Evolutionary conservation across 2,888 invertebrate species (phyloP).

Genomic region (Drosophila diplacantha): DNA sequence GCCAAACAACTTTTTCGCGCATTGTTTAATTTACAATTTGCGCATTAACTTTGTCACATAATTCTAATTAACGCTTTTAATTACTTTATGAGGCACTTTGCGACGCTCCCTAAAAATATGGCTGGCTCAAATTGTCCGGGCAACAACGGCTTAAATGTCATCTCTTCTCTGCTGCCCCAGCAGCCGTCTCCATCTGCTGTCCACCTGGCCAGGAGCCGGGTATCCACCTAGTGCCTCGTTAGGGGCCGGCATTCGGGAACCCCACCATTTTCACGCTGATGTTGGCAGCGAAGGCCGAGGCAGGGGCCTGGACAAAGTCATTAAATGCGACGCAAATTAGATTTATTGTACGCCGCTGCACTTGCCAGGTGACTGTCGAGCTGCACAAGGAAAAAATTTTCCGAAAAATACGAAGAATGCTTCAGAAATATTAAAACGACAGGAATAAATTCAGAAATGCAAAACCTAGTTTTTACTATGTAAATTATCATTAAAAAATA

Average conservation of each 20-base stretch:
- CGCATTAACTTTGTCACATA: conserved; percentile 73
- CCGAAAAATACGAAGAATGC: too few species aligned
- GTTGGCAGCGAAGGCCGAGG: conserved; percentile 29
- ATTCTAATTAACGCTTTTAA: conserved; percentile 73
- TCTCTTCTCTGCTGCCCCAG: conserved; percentile 22
- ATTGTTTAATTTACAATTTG: conserved; percentile 74
- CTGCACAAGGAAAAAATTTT: not conserved
- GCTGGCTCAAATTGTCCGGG: conserved; percentile 62
- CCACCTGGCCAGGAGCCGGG: conserved; percentile 24
- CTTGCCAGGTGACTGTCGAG: conserved; percentile 55
- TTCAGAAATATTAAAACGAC: not conserved
- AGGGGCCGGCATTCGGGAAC: conserved; percentile 40
- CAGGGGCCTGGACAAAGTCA: conserved; percentile 73
- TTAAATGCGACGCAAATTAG: conserved; percentile 77
- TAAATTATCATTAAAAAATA: not conserved
- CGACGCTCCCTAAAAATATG: conserved; percentile 69
- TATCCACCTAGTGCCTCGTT: conserved; percentile 65
- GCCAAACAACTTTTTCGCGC: conserved; percentile 32
- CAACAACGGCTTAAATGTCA: conserved; percentile 68
- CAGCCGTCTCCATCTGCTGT: conserved; percentile 7
- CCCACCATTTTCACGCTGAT: conserved; percentile 58
- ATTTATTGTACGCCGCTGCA: conserved; percentile 74
- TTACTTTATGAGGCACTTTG: conserved; percentile 73
- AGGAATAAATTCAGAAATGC: not conserved
- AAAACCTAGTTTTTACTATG: not conserved